These are phyloP conservation scores for Netelia virgata DNA, from an alignment of 2,888 invertebrate genomes.

Conservation along the genomic window DNA sequence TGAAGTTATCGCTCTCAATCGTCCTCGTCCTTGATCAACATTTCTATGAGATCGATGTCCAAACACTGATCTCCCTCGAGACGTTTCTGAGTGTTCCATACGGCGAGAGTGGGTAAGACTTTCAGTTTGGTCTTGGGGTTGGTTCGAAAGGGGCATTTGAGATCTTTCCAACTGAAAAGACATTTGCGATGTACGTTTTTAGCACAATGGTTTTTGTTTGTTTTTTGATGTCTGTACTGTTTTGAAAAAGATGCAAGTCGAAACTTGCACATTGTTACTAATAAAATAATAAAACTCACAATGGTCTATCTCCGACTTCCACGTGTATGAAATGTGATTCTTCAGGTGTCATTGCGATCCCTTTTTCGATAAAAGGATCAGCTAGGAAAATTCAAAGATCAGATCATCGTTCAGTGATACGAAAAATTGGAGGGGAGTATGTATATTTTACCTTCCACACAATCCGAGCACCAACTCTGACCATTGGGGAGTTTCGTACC, in stretches of 20 bases:
- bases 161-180: slow-evolving; percentile 92
- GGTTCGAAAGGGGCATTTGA: slow-evolving; percentile 92
- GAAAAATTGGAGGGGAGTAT: not conserved
- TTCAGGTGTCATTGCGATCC: slow-evolving; percentile 87
- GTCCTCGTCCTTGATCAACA: slow-evolving; percentile 92
- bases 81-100: slow-evolving; percentile 92
- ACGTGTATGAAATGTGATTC: slow-evolving; percentile 90
- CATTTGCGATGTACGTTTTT: slow-evolving; percentile 4
- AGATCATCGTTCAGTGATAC: not conserved
- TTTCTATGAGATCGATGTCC: slow-evolving; percentile 90
- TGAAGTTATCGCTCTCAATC: slow-evolving; percentile 76
- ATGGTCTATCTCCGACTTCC: slow-evolving; percentile 91
- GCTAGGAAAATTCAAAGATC: slow-evolving; percentile 86
- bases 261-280: not conserved
- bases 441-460: slow-evolving; percentile 90
- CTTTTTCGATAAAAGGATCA: slow-evolving; percentile 91
- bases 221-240: not conserved
- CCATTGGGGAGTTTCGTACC: slow-evolving; percentile 89
- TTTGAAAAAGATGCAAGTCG: not conserved
- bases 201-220: slow-evolving; percentile 37
- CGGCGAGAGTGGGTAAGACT: slow-evolving; percentile 93
- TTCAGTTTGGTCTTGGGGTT: slow-evolving; percentile 90
- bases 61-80: slow-evolving; percentile 92
- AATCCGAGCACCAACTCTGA: slow-evolving; percentile 96
- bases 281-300: slow-evolving; percentile 87